A percentile compares a stretch with the other conserved stretches of the same genome.
Evolutionary conservation across 2,797 vertebrate species (phyloP).

Genomic region (Falco naumanni): DNA sequence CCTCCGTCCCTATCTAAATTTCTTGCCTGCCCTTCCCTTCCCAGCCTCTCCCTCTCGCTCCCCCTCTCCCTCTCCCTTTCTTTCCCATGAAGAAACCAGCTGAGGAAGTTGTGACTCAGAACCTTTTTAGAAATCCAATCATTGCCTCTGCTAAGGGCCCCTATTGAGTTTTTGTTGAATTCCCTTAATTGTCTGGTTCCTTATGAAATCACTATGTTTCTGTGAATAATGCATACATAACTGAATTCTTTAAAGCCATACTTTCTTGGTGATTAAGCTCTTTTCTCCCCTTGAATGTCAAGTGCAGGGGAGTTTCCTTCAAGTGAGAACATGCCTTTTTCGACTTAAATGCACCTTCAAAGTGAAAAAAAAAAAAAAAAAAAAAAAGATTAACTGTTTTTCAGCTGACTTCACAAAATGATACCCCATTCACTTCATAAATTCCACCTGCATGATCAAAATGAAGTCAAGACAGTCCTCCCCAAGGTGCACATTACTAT

Average conservation of each 20-base stretch:
- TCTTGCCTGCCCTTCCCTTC: neutral
- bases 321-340: neutral
- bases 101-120: neutral
- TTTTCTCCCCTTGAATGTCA: slow-evolving; percentile 19
- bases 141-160: neutral
- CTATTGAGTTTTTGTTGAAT: neutral
- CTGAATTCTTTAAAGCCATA: neutral
- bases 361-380: neutral
- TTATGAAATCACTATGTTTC: neutral
- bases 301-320: neutral
- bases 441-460: neutral
- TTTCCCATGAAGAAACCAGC: neutral
- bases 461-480: neutral
- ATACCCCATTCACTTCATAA: neutral
- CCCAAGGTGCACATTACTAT: neutral
- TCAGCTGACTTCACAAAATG: slow-evolving; percentile 4
- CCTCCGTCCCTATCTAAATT: neutral
- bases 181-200: neutral
- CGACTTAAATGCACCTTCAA: neutral
- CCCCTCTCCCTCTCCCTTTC: neutral
- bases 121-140: neutral
- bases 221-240: slow-evolving; percentile 13
- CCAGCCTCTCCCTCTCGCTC: neutral
- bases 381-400: neutral
- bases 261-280: slow-evolving; percentile 10